A percentile compares a stretch with the other conserved stretches of the same genome.
Evolutionary conservation across 2,113 vertebrate genomes (phyloP).

Genomic region (Pachypanchax playfairii): DNA sequence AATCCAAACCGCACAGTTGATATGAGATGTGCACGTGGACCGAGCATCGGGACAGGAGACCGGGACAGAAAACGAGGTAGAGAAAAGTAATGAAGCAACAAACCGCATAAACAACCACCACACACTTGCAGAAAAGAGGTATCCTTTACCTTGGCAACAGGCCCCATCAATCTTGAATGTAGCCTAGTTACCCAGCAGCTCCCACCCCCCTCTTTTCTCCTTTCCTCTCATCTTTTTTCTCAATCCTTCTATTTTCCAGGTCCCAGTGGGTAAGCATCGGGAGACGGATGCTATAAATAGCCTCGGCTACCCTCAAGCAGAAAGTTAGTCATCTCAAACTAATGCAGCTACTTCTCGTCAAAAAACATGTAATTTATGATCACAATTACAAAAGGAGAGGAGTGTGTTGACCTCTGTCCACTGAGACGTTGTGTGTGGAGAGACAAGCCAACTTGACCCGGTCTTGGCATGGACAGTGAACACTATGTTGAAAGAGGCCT

Average conservation of each 20-base stretch:
- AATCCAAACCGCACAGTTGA: slow-evolving; percentile 25
- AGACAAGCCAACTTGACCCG: slow-evolving; percentile 10
- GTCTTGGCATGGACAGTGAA: neutral
- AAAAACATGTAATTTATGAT: slow-evolving; percentile 60
- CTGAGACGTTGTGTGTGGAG: neutral
- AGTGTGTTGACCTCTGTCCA: slow-evolving; percentile 12
- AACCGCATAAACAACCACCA: slow-evolving; percentile 10
- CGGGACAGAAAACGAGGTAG: neutral
- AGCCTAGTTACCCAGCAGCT: slow-evolving; percentile 69
- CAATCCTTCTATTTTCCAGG: slow-evolving; percentile 51
- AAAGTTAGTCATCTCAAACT: slow-evolving; percentile 65
- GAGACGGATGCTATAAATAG: slow-evolving; percentile 76
- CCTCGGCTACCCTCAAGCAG: slow-evolving; percentile 54
- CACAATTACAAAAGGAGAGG: slow-evolving; percentile 3
- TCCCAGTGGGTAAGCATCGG: slow-evolving; percentile 64
- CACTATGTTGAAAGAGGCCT: slow-evolving; percentile 53
- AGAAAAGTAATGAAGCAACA: slow-evolving; percentile 33
- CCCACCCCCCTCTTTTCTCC: slow-evolving; percentile 26
- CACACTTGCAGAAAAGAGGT: slow-evolving; percentile 34
- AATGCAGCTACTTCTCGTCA: slow-evolving; percentile 53
- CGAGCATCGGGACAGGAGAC: slow-evolving; percentile 28
- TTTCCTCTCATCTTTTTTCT: slow-evolving; percentile 18
- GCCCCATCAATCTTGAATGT: slow-evolving; percentile 65
- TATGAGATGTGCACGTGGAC: slow-evolving; percentile 40
- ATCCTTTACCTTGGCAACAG: slow-evolving; percentile 56